A percentile compares a stretch with the other conserved stretches of the same genome.
phyloP scores from a whole-genome alignment of 2,797 vertebrate genomes.

The Ciconia nigra region DNA sequence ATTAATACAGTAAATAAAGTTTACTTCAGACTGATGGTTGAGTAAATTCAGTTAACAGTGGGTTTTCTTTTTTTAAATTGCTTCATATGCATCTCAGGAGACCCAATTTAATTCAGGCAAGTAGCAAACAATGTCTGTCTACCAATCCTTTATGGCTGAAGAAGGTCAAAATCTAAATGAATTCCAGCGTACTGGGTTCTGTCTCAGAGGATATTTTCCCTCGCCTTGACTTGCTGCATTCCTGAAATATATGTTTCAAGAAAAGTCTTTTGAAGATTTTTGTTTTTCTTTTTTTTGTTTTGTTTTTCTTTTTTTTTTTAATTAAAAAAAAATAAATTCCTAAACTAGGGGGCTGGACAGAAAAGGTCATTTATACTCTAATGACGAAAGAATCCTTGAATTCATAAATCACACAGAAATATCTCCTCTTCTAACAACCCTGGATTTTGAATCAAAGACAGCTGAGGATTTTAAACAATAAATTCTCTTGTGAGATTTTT shows the following conservation, averaged over 20 bases:
- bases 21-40: conserved; percentile 10
- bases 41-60: conserved; percentile 25
- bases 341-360: neutral
- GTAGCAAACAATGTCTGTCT: conserved; percentile 24
- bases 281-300: no score
- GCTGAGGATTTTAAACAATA: conserved; percentile 16
- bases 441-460: conserved; percentile 13
- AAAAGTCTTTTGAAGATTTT: neutral
- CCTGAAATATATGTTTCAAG: neutral
- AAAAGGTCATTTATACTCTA: conserved; percentile 37
- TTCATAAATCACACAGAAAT: conserved; percentile 3
- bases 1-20: conserved; percentile 1
- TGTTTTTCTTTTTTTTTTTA: neutral
- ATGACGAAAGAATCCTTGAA: conserved; percentile 31
- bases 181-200: neutral
- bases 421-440: neutral
- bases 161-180: conserved; percentile 66
- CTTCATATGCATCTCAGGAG: conserved; percentile 53
- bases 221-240: neutral
- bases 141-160: conserved; percentile 28
- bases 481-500: neutral
- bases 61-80: conserved; percentile 2
- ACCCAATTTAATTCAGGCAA: conserved; percentile 48
- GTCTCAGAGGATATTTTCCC: neutral
- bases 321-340: neutral